Evolutionary conservation across 2,888 invertebrate genomes (phyloP).

Genomic region (Eristalis arbustorum): DNA sequence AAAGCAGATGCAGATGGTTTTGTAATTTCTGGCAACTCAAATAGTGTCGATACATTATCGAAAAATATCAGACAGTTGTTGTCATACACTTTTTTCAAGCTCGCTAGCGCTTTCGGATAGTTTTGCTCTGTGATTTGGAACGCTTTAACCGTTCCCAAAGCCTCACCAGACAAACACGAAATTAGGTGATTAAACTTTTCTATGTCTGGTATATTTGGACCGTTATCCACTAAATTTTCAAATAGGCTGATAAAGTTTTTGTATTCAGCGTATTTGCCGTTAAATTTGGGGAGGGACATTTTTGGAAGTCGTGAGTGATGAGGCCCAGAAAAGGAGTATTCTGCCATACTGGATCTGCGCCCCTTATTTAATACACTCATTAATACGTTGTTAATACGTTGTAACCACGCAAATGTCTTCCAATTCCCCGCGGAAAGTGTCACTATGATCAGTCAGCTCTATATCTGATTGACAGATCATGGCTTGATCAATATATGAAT

Average conservation of each 20-base stretch:
- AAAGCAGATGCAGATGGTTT: conserved; percentile 44
- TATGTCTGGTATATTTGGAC: conserved; percentile 35
- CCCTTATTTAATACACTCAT: conserved; percentile 5
- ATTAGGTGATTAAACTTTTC: conserved; percentile 48
- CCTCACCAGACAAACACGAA: conserved; percentile 63
- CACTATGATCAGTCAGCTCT: neutral
- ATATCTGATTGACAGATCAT: conserved; percentile 20
- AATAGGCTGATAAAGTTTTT: conserved; percentile 29
- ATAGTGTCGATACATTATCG: conserved; percentile 45
- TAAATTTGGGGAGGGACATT: conserved; percentile 21
- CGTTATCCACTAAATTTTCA: conserved; percentile 3
- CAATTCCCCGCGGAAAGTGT: conserved; percentile 12
- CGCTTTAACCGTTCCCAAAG: conserved; percentile 52
- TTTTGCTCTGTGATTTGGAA: conserved; percentile 55
- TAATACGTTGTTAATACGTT: neutral
- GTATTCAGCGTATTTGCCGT: conserved; percentile 26
- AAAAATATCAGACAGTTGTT: conserved; percentile 61
- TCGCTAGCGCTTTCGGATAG: conserved; percentile 44
- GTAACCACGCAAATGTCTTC: neutral
- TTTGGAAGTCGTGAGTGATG: conserved; percentile 15
- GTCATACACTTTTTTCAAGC: conserved; percentile 51
- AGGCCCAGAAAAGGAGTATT: conserved; percentile 1
- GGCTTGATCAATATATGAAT: neutral
- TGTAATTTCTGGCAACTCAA: conserved; percentile 50
- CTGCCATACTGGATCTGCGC: conserved; percentile 6